These are phyloP conservation scores for Mus pahari DNA, from an alignment of 2,113 vertebrate species.

Conservation along the genomic window DNA sequence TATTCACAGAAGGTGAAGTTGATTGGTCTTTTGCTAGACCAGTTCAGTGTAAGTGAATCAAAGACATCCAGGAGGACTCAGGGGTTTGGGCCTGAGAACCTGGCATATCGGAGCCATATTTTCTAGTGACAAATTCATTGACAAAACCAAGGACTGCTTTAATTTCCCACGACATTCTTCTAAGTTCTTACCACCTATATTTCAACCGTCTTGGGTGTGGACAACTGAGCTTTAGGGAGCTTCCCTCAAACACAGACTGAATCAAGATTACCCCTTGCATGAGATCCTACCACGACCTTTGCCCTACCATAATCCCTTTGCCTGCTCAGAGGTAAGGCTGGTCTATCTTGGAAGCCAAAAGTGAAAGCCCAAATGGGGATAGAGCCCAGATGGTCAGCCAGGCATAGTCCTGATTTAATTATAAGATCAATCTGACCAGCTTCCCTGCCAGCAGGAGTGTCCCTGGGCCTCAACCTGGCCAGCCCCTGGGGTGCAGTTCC, in stretches of 20 bases:
- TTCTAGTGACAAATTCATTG: neutral
- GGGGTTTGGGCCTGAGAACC: neutral
- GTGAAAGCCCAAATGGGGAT: slow-evolving; percentile 33
- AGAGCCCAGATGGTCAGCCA: slow-evolving; percentile 39
- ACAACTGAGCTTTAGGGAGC: neutral
- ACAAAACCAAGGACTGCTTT: neutral
- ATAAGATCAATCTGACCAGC: slow-evolving; percentile 61
- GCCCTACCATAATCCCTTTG: neutral
- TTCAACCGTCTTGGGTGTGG: neutral
- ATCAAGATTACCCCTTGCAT: neutral
- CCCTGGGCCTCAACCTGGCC: slow-evolving; percentile 62
- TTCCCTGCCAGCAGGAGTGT: slow-evolving; percentile 52
- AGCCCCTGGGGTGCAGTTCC: slow-evolving; percentile 36
- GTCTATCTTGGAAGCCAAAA: neutral
- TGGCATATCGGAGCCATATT: neutral
- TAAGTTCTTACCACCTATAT: neutral
- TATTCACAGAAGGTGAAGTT: neutral
- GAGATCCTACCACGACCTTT: neutral
- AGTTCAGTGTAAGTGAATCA: neutral
- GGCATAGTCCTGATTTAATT: slow-evolving; percentile 67
- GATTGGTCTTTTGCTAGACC: neutral
- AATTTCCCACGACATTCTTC: neutral
- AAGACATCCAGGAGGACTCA: neutral
- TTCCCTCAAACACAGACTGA: neutral
- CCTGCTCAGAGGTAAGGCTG: slow-evolving; percentile 29